phyloP scores from a whole-genome alignment of 1,140 invertebrate species.

The Aradophagus sp. region DNA sequence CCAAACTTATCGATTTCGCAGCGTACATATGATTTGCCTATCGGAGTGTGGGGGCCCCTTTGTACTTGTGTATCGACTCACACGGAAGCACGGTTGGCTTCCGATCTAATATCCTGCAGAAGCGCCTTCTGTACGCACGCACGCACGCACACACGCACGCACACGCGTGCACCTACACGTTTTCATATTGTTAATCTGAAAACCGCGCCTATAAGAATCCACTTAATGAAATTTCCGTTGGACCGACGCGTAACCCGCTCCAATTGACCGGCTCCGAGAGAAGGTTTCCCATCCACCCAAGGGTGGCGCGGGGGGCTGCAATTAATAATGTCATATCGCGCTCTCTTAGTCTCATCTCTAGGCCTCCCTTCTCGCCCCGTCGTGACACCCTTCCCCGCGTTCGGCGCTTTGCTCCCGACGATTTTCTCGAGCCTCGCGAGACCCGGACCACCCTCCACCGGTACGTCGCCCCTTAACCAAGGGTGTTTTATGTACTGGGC shows the following conservation, averaged over 20 bases:
- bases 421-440: conserved; percentile 42
- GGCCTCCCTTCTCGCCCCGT: conserved; percentile 40
- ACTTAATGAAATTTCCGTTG: conserved; percentile 71
- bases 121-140: conserved; percentile 42
- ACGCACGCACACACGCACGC: conserved; percentile 25
- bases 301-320: conserved; percentile 65
- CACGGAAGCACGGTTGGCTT: conserved; percentile 50
- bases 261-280: conserved; percentile 60
- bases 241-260: conserved; percentile 44
- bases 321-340: conserved; percentile 73
- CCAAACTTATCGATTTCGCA: conserved; percentile 56
- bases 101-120: conserved; percentile 65
- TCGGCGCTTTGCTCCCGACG: too few species aligned
- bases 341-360: conserved; percentile 58
- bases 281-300: conserved; percentile 54
- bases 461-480: conserved; percentile 56
- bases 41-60: conserved; percentile 35
- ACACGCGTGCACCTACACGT: conserved; percentile 1
- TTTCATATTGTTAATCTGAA: conserved; percentile 71
- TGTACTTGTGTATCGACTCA: conserved; percentile 57
- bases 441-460: conserved; percentile 46
- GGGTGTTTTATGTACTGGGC: conserved; percentile 51
- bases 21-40: conserved; percentile 35
- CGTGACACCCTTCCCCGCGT: conserved; percentile 12
- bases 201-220: conserved; percentile 71